Percentiles rank a stretch among this genome's conserved stretches.
phyloP scores from a whole-genome alignment of 2,113 vertebrate genomes.

The Echinops telfairi region DNA sequence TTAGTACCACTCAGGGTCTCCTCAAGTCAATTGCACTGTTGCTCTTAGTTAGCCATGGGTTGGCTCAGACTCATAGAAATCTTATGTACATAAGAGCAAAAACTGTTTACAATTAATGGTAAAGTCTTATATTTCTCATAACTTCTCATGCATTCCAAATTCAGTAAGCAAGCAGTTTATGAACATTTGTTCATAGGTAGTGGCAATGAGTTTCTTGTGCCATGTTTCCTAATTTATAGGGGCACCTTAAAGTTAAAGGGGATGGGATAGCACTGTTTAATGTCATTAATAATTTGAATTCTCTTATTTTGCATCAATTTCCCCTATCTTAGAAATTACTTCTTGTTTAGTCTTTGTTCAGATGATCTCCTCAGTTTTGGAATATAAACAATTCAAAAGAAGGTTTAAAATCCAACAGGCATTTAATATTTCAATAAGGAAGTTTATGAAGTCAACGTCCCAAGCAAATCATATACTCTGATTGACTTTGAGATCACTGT shows the following conservation, averaged over 20 bases:
- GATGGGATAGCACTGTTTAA: not conserved
- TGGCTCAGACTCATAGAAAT: not conserved
- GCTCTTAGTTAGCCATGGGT: not conserved
- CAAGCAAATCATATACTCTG: not conserved
- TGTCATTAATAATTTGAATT: not conserved
- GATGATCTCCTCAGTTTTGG: conserved; percentile 5
- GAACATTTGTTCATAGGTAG: not conserved
- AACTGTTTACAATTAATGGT: not conserved
- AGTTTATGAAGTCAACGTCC: not conserved
- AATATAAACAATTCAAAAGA: conserved; percentile 15
- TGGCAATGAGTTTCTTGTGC: not conserved
- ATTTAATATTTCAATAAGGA: conserved; percentile 36
- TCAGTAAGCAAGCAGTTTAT: not conserved
- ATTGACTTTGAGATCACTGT: not conserved
- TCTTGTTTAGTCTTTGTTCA: conserved; percentile 35
- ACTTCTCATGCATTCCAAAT: not conserved
- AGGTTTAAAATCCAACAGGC: not conserved
- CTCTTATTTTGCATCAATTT: not conserved
- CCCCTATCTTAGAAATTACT: not conserved
- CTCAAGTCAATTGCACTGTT: not conserved
- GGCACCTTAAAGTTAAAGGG: not conserved
- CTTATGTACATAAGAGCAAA: not conserved
- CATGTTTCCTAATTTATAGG: not conserved
- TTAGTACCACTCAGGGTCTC: not conserved
- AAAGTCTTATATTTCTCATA: not conserved